A percentile compares a stretch with the other conserved stretches of the same genome.
Evolutionary conservation across 2,113 vertebrate species (phyloP).

Genomic region (Caranx melampygus): DNA sequence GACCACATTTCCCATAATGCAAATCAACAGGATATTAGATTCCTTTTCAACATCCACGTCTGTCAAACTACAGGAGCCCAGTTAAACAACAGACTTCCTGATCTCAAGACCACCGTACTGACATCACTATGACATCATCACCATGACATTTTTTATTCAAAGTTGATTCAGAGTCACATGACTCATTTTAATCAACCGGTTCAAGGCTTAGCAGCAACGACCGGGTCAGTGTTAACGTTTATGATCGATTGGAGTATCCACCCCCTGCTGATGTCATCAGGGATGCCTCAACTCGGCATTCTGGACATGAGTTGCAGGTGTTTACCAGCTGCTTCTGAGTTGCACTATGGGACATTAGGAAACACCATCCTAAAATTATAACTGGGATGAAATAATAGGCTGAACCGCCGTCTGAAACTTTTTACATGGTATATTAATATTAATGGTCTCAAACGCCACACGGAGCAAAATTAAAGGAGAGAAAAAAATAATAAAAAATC

Average conservation of each 20-base stretch:
- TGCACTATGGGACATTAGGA: neutral
- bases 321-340: neutral
- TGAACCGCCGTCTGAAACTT: too few relatives aligned
- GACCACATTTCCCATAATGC: neutral
- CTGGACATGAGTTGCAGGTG: neutral
- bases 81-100: too few relatives aligned
- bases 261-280: neutral
- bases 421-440: neutral
- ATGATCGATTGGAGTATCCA: neutral
- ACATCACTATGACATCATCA: neutral
- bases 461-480: too few relatives aligned
- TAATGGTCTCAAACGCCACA: too few relatives aligned
- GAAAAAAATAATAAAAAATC: too few relatives aligned
- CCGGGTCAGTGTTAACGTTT: neutral
- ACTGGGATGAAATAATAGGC: neutral
- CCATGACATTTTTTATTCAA: neutral
- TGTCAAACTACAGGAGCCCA: neutral
- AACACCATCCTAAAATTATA: neutral
- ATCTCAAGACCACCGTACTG: neutral
- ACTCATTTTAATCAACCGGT: neutral
- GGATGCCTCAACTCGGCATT: neutral
- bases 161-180: too few relatives aligned
- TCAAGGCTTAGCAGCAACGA: neutral
- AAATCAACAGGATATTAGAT: neutral
- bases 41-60: neutral